Conservation (phyloP, 1,140 invertebrate genomes). For the Drosophila parvula region DNA sequence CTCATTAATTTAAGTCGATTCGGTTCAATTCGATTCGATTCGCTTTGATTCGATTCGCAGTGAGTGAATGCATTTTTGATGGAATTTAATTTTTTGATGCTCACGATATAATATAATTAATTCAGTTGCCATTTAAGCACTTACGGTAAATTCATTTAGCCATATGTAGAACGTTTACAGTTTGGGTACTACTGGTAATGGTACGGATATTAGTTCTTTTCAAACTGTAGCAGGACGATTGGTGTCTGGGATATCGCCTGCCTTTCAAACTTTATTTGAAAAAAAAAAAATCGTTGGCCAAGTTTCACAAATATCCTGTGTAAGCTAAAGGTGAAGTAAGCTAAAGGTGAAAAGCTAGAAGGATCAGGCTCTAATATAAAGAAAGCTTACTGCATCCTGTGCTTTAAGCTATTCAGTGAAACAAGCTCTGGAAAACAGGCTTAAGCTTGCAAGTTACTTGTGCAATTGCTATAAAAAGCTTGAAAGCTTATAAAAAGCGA, state of each 20-base stretch:
- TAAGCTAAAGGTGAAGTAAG: background rate
- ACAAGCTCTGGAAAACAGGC: no score
- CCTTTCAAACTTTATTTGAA: background rate
- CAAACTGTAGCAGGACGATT: background rate
- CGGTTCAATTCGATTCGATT: background rate
- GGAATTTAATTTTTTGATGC: slow-evolving; percentile 11
- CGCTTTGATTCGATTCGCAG: background rate
- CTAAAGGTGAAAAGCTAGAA: background rate
- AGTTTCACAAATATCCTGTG: background rate
- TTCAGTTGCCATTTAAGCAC: slow-evolving; percentile 7
- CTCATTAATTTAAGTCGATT: slow-evolving; percentile 45
- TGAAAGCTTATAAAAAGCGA: no score
- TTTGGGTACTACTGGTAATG: background rate
- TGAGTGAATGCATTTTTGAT: slow-evolving; percentile 37
- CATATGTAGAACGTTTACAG: background rate
- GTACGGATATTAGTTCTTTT: background rate
- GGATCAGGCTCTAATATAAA: background rate
- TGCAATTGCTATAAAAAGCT: background rate
- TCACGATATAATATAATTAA: slow-evolving; percentile 22
- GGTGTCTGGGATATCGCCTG: background rate
- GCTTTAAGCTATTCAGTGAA: background rate
- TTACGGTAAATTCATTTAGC: slow-evolving; percentile 1
- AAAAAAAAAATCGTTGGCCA: background rate
- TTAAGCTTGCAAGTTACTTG: background rate
- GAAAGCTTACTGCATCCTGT: background rate